These are phyloP conservation scores for pig (Sus scrofa) DNA, from an alignment of 2,113 vertebrate species.

Conservation along the genomic window DNA sequence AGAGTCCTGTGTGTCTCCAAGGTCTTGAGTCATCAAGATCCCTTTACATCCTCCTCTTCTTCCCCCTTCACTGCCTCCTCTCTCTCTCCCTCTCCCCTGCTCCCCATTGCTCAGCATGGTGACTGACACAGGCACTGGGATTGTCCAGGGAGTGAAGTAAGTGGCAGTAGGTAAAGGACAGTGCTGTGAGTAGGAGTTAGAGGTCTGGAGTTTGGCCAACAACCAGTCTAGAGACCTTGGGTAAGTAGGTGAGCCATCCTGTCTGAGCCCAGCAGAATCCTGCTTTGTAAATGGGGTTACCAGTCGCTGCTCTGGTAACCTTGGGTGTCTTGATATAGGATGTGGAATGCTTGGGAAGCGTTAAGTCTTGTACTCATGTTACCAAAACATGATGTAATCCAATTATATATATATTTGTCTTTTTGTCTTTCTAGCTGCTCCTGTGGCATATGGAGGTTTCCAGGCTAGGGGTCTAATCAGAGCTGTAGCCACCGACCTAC, in stretches of 20 bases:
- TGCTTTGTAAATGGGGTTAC: not conserved
- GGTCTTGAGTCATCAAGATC: not conserved
- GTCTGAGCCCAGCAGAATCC: not conserved
- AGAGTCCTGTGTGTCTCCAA: not conserved
- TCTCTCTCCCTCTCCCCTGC: not conserved
- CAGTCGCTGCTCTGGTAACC: not conserved
- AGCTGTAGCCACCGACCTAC: too few relatives aligned
- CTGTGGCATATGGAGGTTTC: too few relatives aligned
- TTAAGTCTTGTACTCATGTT: not conserved
- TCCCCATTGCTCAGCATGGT: not conserved
- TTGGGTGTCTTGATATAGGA: not conserved
- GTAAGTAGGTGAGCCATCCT: not conserved
- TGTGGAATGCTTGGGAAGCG: not conserved
- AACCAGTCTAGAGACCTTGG: not conserved
- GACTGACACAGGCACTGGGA: not conserved
- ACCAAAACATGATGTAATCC: not conserved
- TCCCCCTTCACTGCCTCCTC: not conserved
- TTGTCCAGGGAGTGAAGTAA: slow-evolving; percentile 3
- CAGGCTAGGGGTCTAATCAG: too few relatives aligned
- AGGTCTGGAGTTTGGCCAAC: not conserved
- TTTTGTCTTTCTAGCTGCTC: too few relatives aligned
- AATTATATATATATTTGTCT: too few relatives aligned
- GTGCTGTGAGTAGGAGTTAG: not conserved
- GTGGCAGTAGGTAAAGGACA: not conserved
- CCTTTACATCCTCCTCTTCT: too few relatives aligned